Base-by-base conservation (phyloP, 2,888 invertebrate genomes). In the Artemia sinica region DNA sequence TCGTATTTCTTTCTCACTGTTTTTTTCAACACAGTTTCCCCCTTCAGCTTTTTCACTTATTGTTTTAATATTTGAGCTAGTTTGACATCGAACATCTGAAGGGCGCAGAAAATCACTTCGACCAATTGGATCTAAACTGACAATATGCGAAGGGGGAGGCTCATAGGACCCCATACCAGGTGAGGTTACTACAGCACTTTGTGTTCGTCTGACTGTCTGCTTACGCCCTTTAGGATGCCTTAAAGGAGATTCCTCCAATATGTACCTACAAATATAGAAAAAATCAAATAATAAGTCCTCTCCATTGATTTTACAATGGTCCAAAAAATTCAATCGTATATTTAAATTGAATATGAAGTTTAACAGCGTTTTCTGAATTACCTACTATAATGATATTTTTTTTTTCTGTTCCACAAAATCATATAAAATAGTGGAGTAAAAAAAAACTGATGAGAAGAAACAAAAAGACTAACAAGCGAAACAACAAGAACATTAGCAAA, bases 251-350 rank as follows among this genome's bases (percentile, higher is more conserved):
- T 28, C 49, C 13, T 67, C n/a, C 50, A 66, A 68, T 14, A 50
- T 41, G 66, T 71, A 73, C 73, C 73, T 69, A 72, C 69, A 8
- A 71, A 72, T 2, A 71, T 71, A 13, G 73, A 67, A 48, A 72
- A 86, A 86, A 11, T 83, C 84, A 10, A 82, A 76, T 76, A 75
- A 80, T 76, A 75, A 28, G 28, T 4, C 28, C 28, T 28, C 28
- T 1, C 28, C 28, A 28, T 1, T 28, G 28, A 28, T 28, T 28
- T 28, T 28, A 28, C 28, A 28, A 4, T 28, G 4, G 28, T 28
- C 4, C 4, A 4, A 28, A 28, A 28, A 28, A 28, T 28, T 4
- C 28, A 28, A 28, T 28, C 1, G 2, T 28, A 28, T 2, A 2
- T 28, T 28, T 4, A 28, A 28, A 4, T 28, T 28, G 4, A 28